phyloP scores from a whole-genome alignment of 2,113 vertebrate genomes.

The Solea senegalensis region DNA sequence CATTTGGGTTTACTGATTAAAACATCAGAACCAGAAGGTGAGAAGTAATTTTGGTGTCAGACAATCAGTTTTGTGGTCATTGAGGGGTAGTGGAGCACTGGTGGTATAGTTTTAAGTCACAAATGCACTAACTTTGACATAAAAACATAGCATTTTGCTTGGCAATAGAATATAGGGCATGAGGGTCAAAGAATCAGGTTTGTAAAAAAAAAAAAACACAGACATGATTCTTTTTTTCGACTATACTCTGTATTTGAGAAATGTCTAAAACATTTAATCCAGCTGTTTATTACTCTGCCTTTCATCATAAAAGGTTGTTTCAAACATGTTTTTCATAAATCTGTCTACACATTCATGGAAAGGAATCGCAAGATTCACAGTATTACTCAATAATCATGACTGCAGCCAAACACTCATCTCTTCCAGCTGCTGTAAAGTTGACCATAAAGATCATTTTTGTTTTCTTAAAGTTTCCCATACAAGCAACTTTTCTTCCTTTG shows the following conservation, averaged over 20 bases:
- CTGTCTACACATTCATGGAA: conserved; percentile 13
- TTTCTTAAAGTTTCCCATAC: conserved; percentile 44
- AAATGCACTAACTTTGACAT: too few relatives aligned
- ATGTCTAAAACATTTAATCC: too few relatives aligned
- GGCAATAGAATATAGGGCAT: too few relatives aligned
- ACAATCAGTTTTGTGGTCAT: conserved; percentile 1
- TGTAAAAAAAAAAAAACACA: too few relatives aligned
- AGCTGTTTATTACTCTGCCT: neutral
- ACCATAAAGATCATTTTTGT: conserved; percentile 49
- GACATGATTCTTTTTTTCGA: too few relatives aligned
- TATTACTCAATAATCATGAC: conserved; percentile 47
- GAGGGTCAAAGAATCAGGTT: too few relatives aligned
- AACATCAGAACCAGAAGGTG: neutral
- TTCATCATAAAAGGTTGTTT: conserved; percentile 9
- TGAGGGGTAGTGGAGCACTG: neutral
- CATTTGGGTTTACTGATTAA: neutral
- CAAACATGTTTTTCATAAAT: conserved; percentile 13
- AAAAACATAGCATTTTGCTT: too few relatives aligned
- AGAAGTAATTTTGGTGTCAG: too few relatives aligned
- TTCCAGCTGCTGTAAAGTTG: conserved; percentile 57
- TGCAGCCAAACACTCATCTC: conserved; percentile 51
- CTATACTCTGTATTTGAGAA: too few relatives aligned
- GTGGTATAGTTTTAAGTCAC: neutral
- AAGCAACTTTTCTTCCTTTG: conserved; percentile 32
- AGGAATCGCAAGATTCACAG: conserved; percentile 12